These are phyloP conservation scores for Anthoscopus minutus DNA, from an alignment of 2,113 vertebrate species.

Conservation along the genomic window DNA sequence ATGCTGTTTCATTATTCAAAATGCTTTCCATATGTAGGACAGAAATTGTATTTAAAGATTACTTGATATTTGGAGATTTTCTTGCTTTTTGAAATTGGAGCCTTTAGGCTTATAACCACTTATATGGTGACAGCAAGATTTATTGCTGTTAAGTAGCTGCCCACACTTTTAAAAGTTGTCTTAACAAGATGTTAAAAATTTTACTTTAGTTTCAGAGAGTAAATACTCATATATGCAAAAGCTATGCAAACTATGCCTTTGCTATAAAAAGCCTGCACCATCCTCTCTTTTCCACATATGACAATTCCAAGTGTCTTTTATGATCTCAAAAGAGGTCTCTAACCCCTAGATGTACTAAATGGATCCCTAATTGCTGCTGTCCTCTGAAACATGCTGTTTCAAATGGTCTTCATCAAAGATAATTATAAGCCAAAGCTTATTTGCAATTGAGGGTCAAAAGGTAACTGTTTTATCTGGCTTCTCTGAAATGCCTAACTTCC, in stretches of 20 bases:
- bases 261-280: neutral
- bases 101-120: neutral
- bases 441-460: neutral
- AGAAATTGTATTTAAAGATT: neutral
- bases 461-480: neutral
- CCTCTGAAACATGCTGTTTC: neutral
- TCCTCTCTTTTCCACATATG: neutral
- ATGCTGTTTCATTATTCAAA: neutral
- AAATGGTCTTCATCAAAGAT: neutral
- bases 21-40: neutral
- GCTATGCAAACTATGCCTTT: neutral
- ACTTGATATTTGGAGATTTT: neutral
- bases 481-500: neutral
- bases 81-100: neutral
- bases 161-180: neutral
- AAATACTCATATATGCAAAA: neutral
- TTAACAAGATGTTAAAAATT: neutral
- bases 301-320: neutral
- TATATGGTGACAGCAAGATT: neutral
- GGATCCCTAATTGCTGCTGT: neutral
- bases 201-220: neutral
- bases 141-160: neutral
- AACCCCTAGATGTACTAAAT: neutral
- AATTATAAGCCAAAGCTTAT: neutral
- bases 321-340: conserved; percentile 7